phyloP scores from a whole-genome alignment of 2,888 invertebrate species.

The Heliconius ismenius region DNA sequence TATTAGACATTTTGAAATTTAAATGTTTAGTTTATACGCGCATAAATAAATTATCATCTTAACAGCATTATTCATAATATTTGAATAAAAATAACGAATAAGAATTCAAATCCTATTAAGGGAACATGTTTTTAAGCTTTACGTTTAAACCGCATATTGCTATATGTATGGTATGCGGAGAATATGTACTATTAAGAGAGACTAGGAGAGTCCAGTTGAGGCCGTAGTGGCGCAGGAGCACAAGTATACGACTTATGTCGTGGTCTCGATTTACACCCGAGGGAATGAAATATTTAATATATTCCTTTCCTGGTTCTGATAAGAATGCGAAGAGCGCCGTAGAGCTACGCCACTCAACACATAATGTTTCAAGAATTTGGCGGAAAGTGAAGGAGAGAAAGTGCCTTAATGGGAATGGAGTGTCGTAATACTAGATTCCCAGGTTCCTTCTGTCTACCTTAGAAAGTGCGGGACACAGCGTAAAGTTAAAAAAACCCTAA shows the following conservation, averaged over 20 bases:
- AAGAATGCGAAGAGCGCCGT: background rate
- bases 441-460: too few species aligned
- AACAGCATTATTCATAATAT: background rate
- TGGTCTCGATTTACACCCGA: too few species aligned
- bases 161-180: background rate
- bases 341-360: background rate
- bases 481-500: background rate
- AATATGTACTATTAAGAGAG: too few species aligned
- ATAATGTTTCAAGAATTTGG: background rate
- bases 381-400: too few species aligned
- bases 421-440: too few species aligned
- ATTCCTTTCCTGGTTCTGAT: too few species aligned
- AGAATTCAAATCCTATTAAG: background rate
- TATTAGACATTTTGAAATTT: background rate
- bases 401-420: too few species aligned
- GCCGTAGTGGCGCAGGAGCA: too few species aligned
- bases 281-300: too few species aligned
- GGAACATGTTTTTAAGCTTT: background rate
- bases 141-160: background rate
- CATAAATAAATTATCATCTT: background rate
- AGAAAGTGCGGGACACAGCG: background rate
- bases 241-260: too few species aligned
- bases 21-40: background rate
- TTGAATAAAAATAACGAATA: background rate
- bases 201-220: too few species aligned